Base-by-base conservation (phyloP, 2,797 vertebrate genomes). In the Cottoperca gobio region DNA sequence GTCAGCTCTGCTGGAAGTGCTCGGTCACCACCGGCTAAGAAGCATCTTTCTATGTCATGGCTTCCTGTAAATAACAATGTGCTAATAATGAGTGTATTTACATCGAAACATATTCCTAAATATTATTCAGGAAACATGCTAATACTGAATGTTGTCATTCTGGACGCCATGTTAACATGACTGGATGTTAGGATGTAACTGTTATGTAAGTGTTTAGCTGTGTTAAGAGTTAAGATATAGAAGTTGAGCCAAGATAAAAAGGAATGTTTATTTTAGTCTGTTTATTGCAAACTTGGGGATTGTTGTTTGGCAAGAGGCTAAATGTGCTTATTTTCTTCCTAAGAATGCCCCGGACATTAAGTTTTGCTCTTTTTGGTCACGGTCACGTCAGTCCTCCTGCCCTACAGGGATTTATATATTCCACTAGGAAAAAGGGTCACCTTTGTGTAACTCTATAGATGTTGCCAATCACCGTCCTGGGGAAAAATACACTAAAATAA, bases 1-100 rank as follows among this genome's bases (percentile, higher is more conserved):
- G 23, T 85, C 76, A 69, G 76, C 70, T 65, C 62, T 66, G 43
- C 37, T 63, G 65, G 39, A 86, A 73, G 59, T 67, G 60, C 65
- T 55, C 2, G 26, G 76, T 84, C 70, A 80, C 26, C 78, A 58
- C n/a, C 2, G 5, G 37, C 61, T 53, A 82, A 71, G 49, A 49
- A 23, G n/a, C 23, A 52, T 2, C 35, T 63, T 10, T 50, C 23
- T 46, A 11, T 74, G 43, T 77, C 54, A 66, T 55, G n/a, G 43
- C 50, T 65, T 23, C 39, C 5, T 55, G 12, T 40, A 59, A 71
- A 74, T 71, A 52, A 77, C 59, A 4, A 28, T 31, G 21, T 69
- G 19, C 21, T 42, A 49, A 70, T 73, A 67, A 55, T 40, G 16
- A 54, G 14, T 42, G 48, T 21, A 57, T 70, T 60, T 45, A 67